Percentiles rank a stretch among this genome's conserved stretches.
Conservation (phyloP, 1,140 invertebrate species). For the Plectus sambesii region DNA sequence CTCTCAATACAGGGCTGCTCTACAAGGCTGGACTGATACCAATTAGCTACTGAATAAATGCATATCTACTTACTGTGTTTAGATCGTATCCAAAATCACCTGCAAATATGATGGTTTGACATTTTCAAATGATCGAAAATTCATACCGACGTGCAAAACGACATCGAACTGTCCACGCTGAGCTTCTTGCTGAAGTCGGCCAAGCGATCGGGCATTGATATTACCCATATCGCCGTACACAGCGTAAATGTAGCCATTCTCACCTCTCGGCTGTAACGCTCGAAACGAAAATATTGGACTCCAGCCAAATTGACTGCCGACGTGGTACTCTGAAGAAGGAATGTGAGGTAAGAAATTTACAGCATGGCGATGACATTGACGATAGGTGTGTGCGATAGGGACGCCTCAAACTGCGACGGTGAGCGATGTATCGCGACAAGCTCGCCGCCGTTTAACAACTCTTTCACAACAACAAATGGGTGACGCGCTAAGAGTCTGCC, state of each 20-base stretch:
- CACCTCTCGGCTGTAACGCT: conserved; percentile 36
- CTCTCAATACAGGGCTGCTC: no score
- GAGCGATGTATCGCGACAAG: no score
- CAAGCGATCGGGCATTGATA: conserved; percentile 50
- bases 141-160: conserved; percentile 52
- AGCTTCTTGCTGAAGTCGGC: conserved; percentile 47
- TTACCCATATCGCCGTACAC: conserved; percentile 54
- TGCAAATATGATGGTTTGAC: no score
- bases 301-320: conserved; percentile 46
- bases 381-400: no score
- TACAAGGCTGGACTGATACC: no score
- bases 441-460: no score
- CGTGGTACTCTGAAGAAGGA: conserved; percentile 43
- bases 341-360: background rate
- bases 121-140: no score
- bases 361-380: background rate
- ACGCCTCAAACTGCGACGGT: no score
- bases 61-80: conserved; percentile 18
- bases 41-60: no score
- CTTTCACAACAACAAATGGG: no score
- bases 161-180: conserved; percentile 50
- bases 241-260: conserved; percentile 49
- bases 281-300: conserved; percentile 48
- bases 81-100: conserved; percentile 35
- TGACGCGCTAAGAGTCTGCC: no score